Percentiles rank a stretch among this genome's conserved stretches.
phyloP scores from a whole-genome alignment of 2,888 invertebrate genomes.

The Pachydiplax longipennis region DNA sequence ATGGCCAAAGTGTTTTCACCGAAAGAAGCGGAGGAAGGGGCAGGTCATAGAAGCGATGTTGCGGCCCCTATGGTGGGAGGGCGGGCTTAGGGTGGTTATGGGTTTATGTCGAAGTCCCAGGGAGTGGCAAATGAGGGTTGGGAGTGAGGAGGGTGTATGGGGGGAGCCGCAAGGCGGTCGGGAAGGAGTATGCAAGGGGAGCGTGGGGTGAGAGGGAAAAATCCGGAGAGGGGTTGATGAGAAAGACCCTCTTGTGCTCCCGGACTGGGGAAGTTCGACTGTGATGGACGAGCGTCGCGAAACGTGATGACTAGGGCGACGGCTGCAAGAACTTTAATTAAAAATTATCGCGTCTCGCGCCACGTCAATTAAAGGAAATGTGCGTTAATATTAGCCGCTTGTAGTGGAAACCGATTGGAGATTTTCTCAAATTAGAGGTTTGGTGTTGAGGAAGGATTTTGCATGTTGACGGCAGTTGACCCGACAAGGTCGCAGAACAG shows the following conservation, averaged over 20 bases:
- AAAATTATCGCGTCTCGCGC: no score
- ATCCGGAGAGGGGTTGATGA: background rate
- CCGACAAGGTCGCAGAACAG: no score
- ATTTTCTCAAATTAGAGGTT: no score
- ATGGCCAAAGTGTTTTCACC: constrained; percentile 23
- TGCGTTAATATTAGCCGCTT: no score
- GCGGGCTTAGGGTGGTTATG: background rate
- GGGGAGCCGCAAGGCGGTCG: background rate
- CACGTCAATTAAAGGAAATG: no score
- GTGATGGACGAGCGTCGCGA: background rate
- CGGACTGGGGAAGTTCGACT: background rate
- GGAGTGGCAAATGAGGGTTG: background rate
- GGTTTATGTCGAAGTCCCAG: background rate
- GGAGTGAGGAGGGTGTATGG: background rate
- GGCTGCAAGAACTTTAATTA: no score
- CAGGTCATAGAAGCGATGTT: background rate
- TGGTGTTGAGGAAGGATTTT: no score
- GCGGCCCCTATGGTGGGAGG: background rate
- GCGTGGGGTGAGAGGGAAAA: background rate
- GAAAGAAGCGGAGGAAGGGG: background rate
- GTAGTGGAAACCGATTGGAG: no score
- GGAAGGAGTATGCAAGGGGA: background rate
- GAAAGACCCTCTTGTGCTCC: background rate
- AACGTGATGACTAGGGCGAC: no score
- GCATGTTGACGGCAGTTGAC: no score